Percentiles rank a stretch among this genome's conserved stretches.
phyloP scores from a whole-genome alignment of 2,113 vertebrate species.

The Microtus richardsoni region DNA sequence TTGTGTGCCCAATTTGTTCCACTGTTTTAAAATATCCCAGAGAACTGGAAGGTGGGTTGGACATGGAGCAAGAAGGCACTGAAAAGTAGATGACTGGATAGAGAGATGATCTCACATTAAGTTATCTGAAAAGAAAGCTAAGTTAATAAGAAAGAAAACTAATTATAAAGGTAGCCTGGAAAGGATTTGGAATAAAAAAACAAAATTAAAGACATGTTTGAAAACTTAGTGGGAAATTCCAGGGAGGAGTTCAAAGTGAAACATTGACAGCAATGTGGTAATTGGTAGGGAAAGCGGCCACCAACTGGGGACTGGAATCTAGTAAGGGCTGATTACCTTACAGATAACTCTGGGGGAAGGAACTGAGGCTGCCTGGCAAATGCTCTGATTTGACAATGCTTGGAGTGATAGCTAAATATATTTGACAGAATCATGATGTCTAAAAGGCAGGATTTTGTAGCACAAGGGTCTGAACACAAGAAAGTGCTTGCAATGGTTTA shows the following conservation, averaged over 20 bases:
- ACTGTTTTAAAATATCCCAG: neutral
- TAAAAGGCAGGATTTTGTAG: neutral
- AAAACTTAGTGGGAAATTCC: neutral
- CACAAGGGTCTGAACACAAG: neutral
- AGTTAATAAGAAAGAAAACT: neutral
- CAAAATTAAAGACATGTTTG: neutral
- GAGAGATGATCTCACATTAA: neutral
- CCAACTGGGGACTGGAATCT: neutral
- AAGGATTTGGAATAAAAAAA: neutral
- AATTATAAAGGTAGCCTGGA: neutral
- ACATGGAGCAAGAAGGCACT: neutral
- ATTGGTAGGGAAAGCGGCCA: neutral
- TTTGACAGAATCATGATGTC: neutral
- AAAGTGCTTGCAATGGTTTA: neutral
- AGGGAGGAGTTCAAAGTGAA: conserved; percentile 38
- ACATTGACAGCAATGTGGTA: neutral
- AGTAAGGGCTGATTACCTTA: neutral
- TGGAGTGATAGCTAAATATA: neutral
- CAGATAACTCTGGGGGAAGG: neutral
- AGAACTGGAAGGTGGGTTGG: neutral
- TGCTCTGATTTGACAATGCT: conserved; percentile 9
- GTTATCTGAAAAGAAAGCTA: neutral
- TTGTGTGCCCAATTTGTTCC: neutral
- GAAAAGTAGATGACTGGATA: neutral
- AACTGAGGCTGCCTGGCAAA: neutral